Evolutionary conservation across 2,797 vertebrate genomes (phyloP).

Genomic region (Odontamblyopus rebecca): DNA sequence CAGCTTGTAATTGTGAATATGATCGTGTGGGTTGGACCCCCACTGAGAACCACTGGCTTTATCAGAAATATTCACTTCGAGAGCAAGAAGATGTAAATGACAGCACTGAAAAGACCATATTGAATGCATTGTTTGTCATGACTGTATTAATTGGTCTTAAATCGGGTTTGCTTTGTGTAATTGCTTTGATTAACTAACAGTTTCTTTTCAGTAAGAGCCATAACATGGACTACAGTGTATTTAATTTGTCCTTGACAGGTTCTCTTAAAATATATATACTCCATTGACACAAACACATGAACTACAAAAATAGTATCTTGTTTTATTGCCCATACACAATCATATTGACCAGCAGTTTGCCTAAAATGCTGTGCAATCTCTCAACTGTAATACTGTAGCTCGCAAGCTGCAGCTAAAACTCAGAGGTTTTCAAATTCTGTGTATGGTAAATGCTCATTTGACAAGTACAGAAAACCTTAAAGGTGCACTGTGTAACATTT

Average conservation of each 20-base stretch:
- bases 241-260: slow-evolving; percentile 51
- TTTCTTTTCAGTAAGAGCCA: slow-evolving; percentile 28
- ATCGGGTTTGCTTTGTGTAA: slow-evolving; percentile 1
- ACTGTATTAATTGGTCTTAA: not conserved
- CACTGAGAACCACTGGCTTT: slow-evolving; percentile 28
- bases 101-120: slow-evolving; percentile 20
- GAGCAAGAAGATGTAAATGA: slow-evolving; percentile 14
- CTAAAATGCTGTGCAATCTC: not conserved
- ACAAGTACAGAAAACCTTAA: not conserved
- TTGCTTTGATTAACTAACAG: slow-evolving; percentile 46
- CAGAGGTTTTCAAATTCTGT: not conserved
- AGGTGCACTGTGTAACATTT: no score
- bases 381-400: not conserved
- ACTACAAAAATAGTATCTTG: not conserved
- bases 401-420: not conserved
- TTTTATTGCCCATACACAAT: not conserved
- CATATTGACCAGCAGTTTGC: not conserved
- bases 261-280: slow-evolving; percentile 15
- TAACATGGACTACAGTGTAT: not conserved
- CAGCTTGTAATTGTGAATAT: slow-evolving; percentile 11
- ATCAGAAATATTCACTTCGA: slow-evolving; percentile 35
- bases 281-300: no score
- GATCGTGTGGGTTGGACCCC: slow-evolving; percentile 27
- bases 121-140: not conserved
- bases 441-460: not conserved